Evolutionary conservation across 64 coral and sea anemone genomes (phyloP).

Genomic region (Pocillopora damicornis): DNA sequence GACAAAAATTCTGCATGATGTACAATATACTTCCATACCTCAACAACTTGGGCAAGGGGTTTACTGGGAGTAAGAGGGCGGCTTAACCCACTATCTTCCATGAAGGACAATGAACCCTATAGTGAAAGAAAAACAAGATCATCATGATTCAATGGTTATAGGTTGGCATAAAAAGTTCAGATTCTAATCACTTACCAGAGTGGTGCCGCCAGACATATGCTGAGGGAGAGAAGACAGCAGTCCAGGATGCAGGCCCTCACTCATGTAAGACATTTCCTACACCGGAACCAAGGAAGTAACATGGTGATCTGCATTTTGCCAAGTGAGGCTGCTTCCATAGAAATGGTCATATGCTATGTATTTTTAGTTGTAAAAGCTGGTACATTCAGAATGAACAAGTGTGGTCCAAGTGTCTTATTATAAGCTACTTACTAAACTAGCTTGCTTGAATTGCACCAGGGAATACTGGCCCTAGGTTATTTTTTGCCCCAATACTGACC

Average conservation of each 20-base stretch:
- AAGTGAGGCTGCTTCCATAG: too few species aligned
- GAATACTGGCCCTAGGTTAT: too few species aligned
- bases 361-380: too few species aligned
- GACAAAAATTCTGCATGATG: too few species aligned
- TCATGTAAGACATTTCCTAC: constrained; percentile 28
- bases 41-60: constrained; percentile 34
- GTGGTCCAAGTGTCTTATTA: too few species aligned
- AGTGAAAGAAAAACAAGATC: not conserved
- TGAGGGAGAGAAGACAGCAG: constrained; percentile 4
- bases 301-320: not conserved
- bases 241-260: constrained; percentile 5
- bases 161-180: not conserved
- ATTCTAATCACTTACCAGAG: not conserved
- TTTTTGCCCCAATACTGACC: too few species aligned
- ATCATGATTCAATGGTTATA: not conserved
- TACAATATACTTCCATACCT: not conserved
- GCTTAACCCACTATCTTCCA: constrained; percentile 49
- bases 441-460: too few species aligned
- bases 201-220: constrained; percentile 6
- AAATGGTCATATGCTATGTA: too few species aligned
- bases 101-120: constrained; percentile 56
- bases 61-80: constrained; percentile 49
- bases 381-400: too few species aligned
- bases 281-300: not conserved
- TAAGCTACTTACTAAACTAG: too few species aligned